Evolutionary conservation across 2,113 vertebrate genomes (phyloP), one percentile per base, ranked within the genome.

Genomic region (Pogonocichla stellata): DNA sequence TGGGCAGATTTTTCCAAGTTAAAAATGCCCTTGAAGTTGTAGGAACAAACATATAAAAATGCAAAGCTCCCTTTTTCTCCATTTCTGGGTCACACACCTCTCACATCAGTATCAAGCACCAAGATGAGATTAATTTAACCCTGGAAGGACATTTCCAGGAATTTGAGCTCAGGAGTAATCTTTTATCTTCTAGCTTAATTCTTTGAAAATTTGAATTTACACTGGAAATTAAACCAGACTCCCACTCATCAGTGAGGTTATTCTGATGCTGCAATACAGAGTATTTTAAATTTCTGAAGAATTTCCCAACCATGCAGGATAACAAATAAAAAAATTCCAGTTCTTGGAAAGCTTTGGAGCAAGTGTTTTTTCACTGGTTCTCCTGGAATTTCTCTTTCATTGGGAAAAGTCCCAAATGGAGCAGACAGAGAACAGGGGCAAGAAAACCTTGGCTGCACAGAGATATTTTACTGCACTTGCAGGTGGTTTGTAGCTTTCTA

Each of bases 311-410:
- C 47, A 42, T 15, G 69, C 22, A 95, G 31, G 26, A 12, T 28
- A 80, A 42, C 14, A 77, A 74, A 83, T 58, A 74, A 93, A 88
- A 95, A 88, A 82, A 94, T 97, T 95, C 84, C 96, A 96, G 96
- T 94, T 94, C 86, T 93, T 92, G 91, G 93, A 95, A 87, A 80
- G 86, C 97, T 98, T 97, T 97, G 95, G 96, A 98, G 97, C 96
- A 98, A 66, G 8, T 75, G 86, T 97, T 98, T 98, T 95, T 75
- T 40, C 40, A 36, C 94, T 95, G 95, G 65, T 90, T 97, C 96
- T 72, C 53, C 14, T 47, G 8, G 93, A 93, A 97, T 96, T 98
- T 97, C 95, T 93, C 75, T 54, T 94, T 98, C 94, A 79, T 88
- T 94, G 93, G 84, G 91, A 96, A 97, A 96, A 96, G 82, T 84